These are phyloP conservation scores for Microcebus tavaratra DNA, from an alignment of 2,113 vertebrate genomes.

Conservation along the genomic window DNA sequence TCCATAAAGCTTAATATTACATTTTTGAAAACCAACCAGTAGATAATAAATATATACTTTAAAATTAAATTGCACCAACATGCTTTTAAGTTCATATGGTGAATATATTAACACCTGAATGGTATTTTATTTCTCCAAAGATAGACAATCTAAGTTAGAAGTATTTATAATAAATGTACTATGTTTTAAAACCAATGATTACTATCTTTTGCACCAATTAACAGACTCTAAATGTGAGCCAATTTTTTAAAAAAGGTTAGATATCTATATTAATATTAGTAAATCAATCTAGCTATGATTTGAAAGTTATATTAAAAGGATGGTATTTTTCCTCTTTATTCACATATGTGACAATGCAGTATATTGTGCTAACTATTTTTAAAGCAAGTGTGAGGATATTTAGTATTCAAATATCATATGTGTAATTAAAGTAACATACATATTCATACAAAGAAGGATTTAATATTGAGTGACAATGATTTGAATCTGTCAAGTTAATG, in stretches of 20 bases:
- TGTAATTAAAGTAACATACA: not conserved
- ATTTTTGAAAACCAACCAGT: not conserved
- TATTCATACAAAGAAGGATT: not conserved
- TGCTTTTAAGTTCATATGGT: not conserved
- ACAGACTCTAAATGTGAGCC: not conserved
- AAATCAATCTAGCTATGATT: not conserved
- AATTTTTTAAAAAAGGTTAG: not conserved
- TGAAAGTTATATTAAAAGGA: not conserved
- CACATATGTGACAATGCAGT: not conserved
- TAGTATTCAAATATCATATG: not conserved
- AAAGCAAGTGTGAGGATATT: not conserved
- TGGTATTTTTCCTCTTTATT: not conserved
- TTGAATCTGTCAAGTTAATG: not conserved
- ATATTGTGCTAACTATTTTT: not conserved
- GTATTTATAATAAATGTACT: not conserved
- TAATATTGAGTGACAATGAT: not conserved
- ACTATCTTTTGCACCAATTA: not conserved
- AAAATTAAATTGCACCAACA: not conserved
- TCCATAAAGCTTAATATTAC: not conserved
- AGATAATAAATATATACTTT: not conserved
- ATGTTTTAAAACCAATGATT: not conserved
- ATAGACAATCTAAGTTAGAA: not conserved
- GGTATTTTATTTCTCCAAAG: slow-evolving; percentile 15
- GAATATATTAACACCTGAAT: not conserved
- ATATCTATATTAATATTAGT: not conserved